These are phyloP conservation scores for Ectemnius cavifrons DNA, from an alignment of 2,888 invertebrate species.

Conservation along the genomic window DNA sequence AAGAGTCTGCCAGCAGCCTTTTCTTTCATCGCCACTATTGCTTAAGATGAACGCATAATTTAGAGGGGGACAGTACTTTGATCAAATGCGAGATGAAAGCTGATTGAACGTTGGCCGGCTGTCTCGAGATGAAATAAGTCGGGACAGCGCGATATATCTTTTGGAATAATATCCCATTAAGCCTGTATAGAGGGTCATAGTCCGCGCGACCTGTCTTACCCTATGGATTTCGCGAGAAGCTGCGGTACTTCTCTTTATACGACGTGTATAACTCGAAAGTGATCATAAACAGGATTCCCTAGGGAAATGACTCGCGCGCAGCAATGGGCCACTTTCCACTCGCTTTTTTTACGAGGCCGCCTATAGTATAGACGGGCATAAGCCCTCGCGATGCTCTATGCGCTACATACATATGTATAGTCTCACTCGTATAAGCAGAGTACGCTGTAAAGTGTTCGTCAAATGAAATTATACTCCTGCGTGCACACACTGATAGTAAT, in stretches of 20 bases:
- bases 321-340: constrained; percentile 22
- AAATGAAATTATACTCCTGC: constrained; percentile 46
- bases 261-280: constrained; percentile 58
- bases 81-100: no score
- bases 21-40: no score
- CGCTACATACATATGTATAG: no score
- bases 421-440: constrained; percentile 35
- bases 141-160: neutral
- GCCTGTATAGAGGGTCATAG: no score
- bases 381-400: no score
- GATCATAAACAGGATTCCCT: constrained; percentile 62
- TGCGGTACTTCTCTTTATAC: constrained; percentile 51
- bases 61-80: no score
- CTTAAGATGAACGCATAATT: no score
- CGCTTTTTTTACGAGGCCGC: constrained; percentile 32
- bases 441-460: constrained; percentile 32
- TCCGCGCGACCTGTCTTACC: constrained; percentile 20
- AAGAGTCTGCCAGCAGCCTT: no score
- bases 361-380: constrained; percentile 18
- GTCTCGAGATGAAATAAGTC: constrained; percentile 11
- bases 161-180: neutral
- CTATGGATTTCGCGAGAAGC: constrained; percentile 33
- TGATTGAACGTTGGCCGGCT: no score
- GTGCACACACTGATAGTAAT: constrained; percentile 13
- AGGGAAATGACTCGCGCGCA: constrained; percentile 59